Percentiles rank a stretch among this genome's conserved stretches.
Evolutionary conservation across 2,888 invertebrate species (phyloP).

Genomic region (Buathra laborator): DNA sequence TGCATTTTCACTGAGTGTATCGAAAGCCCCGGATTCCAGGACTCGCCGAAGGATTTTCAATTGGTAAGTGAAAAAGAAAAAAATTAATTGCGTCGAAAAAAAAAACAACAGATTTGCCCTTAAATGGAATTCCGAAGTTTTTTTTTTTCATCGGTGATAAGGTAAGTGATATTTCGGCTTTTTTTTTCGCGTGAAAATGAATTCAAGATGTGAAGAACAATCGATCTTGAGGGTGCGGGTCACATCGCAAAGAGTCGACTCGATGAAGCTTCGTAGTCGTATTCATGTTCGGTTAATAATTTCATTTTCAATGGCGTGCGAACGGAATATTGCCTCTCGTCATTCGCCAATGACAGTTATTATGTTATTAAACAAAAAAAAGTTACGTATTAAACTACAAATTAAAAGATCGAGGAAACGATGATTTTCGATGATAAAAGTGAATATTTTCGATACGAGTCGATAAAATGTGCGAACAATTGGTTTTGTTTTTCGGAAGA

Average conservation of each 20-base stretch:
- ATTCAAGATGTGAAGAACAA: background rate
- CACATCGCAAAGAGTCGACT: too few species aligned
- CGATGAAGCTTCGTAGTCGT: too few species aligned
- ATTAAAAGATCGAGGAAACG: background rate
- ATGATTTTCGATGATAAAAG: background rate
- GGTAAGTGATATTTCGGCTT: background rate
- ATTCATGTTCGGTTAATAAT: background rate
- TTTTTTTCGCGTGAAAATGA: background rate
- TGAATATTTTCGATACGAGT: background rate
- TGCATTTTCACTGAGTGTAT: background rate
- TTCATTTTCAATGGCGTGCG: background rate
- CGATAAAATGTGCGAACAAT: background rate
- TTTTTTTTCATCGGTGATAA: background rate
- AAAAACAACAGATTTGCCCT: background rate
- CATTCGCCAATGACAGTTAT: too few species aligned
- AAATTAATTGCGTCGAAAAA: background rate
- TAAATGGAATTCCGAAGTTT: background rate
- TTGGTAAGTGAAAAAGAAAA: background rate
- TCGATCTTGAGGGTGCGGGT: background rate
- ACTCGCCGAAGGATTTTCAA: constrained; percentile 3
- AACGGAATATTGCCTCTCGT: too few species aligned
- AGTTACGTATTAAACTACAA: background rate
- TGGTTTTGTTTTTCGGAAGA: background rate
- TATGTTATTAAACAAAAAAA: too few species aligned
- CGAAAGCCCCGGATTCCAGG: background rate